phyloP scores from a whole-genome alignment of 2,113 vertebrate genomes.

The Labeo catla region DNA sequence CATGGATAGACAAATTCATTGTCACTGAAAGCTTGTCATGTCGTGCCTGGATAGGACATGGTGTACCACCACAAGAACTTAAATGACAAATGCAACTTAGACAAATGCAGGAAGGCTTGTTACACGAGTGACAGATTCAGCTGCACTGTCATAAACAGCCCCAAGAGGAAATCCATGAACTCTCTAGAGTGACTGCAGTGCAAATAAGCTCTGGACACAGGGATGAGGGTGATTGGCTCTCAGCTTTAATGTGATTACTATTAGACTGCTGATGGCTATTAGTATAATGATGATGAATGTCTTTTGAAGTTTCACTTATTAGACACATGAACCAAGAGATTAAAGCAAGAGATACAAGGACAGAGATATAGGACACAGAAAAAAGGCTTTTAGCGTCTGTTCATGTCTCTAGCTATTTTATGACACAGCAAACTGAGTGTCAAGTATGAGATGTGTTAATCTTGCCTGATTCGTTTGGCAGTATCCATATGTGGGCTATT shows the following conservation, averaged over 20 bases:
- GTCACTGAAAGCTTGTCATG: neutral
- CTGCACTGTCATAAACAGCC: neutral
- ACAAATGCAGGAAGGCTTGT: neutral
- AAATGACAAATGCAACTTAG: neutral
- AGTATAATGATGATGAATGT: slow-evolving; percentile 20
- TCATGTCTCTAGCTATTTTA: neutral
- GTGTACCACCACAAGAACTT: slow-evolving; percentile 3
- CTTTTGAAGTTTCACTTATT: neutral
- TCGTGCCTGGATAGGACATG: neutral
- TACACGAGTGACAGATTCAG: neutral
- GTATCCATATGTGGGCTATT: neutral
- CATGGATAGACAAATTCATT: neutral
- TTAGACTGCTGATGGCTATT: slow-evolving; percentile 13
- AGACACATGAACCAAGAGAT: slow-evolving; percentile 11
- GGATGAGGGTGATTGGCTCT: slow-evolving; percentile 12
- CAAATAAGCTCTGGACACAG: neutral
- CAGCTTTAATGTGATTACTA: slow-evolving; percentile 6
- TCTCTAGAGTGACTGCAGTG: neutral
- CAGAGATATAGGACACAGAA: neutral
- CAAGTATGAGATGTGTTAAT: slow-evolving; percentile 6
- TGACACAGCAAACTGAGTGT: neutral
- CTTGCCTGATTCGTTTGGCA: neutral
- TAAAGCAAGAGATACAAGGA: neutral
- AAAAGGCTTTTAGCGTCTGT: neutral
- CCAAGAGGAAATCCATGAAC: neutral